Base-by-base conservation (phyloP, 2,888 invertebrate species). In the Smittia sp. region DNA sequence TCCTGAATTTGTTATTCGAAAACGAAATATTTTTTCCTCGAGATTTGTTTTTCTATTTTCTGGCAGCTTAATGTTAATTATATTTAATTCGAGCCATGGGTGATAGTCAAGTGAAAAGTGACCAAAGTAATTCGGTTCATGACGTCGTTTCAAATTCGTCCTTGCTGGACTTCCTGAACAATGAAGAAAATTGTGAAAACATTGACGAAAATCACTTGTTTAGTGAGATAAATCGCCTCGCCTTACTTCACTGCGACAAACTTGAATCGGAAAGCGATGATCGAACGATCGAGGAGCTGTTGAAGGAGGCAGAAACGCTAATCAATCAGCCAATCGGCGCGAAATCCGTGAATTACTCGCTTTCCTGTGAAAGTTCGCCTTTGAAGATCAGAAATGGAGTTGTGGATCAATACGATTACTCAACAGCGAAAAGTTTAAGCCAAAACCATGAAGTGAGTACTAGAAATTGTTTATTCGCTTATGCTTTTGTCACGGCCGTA, bases 191-290 rank as follows among this genome's bases (percentile, higher is more conserved):
- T 66, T 68, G 68, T 24, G 41, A 46, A 46, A 38, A 66, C 13
- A 84, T 86, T 68, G 89, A 89, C 80, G 86, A 89, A 7, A 89
- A 87, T 76, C 86, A 86, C 80, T 88, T 90, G 79, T 87, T 90
- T 76, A 87, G 85, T 77, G 89, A 90, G 81, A 89, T 90, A 1
- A 87, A 86, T 76, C 86, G 88, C 75, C 79, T 87, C 62, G 83
- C 86, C 39, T 20, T n/a, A 11, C 15, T 69, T 3, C 25, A 79
- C 79, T 32, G 75, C 75, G 54, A 72, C 69, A 70, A 74, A 66
- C 74, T 63, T 38, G 69, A 69, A 18, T 7, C 80, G 75, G 81
- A 80, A 74, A 79, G 78, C 0, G 84, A 83, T 38, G 84, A 84
- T 74, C 83, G 85, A 54, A 85, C 84, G 78, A 84, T 87, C 4